Base-by-base conservation (phyloP, 35 echinoderm and acorn worm genomes). In the Nesometra sesokonis region DNA sequence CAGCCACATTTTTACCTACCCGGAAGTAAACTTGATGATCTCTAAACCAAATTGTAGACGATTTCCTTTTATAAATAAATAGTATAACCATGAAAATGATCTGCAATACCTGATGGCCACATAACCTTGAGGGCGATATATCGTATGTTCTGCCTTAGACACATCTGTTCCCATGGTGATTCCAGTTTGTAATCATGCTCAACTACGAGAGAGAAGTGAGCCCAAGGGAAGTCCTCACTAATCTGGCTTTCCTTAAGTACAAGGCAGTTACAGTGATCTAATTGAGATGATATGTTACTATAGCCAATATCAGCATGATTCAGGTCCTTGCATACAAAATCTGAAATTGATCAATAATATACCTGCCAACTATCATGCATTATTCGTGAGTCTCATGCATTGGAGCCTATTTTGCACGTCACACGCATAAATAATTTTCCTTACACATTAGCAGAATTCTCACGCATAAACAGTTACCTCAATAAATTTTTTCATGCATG, bases 151-250 rank as follows among this genome's bases (percentile, higher is more conserved):
- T 94, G 93, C 29, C 93, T 89, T n/a, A 85, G 37, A 86, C 93
- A 91, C 36, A 94, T 34, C 23, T 88, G 77, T 47, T 88, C 34
- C 93, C 93, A 94, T 17, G 89, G 35, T 29, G 89, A 88, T 17
- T 83, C 76, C 13, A 37, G 33, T 47, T 76, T 57, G 34, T 35
- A 35, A 17, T 86, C 86, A 17, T 91, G 91, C 37, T 91, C 93
- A 0, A 94, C 87, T 23, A 94, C 89, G 27, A 94, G 82, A 17
- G 86, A 88, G 77, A 94, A 94, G 29, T 91, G 93, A n/a, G 93
- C 93, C 93, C 93, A 94, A 4, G 89, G 86, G 47, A 94, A 94
- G 78, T 90, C 88, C 36, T 91, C 86, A 5, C 80, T 83, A 23
- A 94, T 82, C 86, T 91, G 93, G 13, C 38, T 31, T 0, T 89